Base-by-base conservation (phyloP, 2,888 invertebrate species). In the Lacanobia wlatinum region DNA sequence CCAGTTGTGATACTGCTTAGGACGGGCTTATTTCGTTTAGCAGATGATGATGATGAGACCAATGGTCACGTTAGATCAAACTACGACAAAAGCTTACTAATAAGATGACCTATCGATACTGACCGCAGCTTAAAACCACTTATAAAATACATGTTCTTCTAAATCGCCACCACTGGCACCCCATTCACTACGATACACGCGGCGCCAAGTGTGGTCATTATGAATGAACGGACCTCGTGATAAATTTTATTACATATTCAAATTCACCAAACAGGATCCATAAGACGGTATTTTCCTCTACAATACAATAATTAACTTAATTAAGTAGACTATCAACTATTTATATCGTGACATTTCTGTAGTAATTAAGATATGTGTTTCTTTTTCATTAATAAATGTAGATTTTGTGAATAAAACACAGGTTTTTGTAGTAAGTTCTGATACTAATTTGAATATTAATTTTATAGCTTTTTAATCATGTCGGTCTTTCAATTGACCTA, bases 121-220 rank as follows among this genome's bases (percentile, higher is more conserved):
- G 43, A 43, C 43, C 3, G 12, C 12, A 43, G 43, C 48, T 48
- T 7, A 18, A 48, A 48, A 18, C 18, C 5, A 14, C 0, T 4
- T 16, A 48, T 28, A 40, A 60, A 53, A 34, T 21, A 60, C 1
- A 12, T 43, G 16, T 34, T 40, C 4, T 34, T 40, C 4, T 38
- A 61, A 65, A 62, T 38, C 76, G 73, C 79, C 9, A 5, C 46
- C 59, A 80, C 52, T 83, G 53, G 62, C 10, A 59, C 81, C 78
- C 52, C 34, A 69, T 59, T 18, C 21, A 50, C 46, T 50, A 56
- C 53, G 52, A 53, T 16, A 70, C 21, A 56, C 53, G 63, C 56
- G 84, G 88, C 88, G 86, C 87, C 88, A 81, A 74, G 76, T 76
- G 71, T 73, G 67, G 80, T 69, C 75, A 81, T 80, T 80, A 80